Conservation (phyloP, 2,797 vertebrate genomes). For the Gambusia yucatana region DNA sequence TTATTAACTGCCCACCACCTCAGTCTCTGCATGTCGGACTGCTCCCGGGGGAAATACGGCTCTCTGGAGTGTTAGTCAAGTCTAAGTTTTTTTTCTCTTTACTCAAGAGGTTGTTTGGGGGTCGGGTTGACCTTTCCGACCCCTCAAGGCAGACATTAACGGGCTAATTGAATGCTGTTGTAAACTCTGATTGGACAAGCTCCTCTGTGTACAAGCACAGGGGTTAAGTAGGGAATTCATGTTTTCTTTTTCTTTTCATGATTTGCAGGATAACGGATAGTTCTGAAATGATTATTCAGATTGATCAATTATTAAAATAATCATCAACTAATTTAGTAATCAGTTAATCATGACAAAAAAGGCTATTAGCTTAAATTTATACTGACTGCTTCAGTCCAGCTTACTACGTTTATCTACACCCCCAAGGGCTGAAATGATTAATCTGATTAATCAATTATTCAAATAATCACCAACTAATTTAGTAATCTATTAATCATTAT, state of each 20-base stretch:
- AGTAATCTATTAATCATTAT: too few species aligned
- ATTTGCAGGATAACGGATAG: too few species aligned
- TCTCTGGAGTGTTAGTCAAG: conserved; percentile 33
- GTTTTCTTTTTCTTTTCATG: neutral
- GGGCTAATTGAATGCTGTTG: conserved; percentile 69
- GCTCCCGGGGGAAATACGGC: conserved; percentile 23
- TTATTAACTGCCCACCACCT: conserved; percentile 7
- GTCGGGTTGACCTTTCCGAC: conserved; percentile 37
- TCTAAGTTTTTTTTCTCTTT: conserved; percentile 46
- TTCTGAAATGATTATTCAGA: too few species aligned
- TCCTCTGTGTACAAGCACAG: conserved; percentile 25
- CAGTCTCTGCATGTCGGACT: conserved; percentile 20
- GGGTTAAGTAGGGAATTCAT: conserved; percentile 11
- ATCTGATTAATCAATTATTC: too few species aligned
- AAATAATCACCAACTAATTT: too few species aligned
- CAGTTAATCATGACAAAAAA: too few species aligned
- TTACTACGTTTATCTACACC: too few species aligned
- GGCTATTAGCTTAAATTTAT: too few species aligned
- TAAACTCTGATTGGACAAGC: conserved; percentile 55
- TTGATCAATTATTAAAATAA: too few species aligned
- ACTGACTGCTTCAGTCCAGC: too few species aligned
- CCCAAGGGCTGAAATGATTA: too few species aligned
- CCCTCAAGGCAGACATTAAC: conserved; percentile 61
- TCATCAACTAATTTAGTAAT: too few species aligned
- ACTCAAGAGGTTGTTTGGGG: neutral